A percentile compares a stretch with the other conserved stretches of the same genome.
Evolutionary conservation across 2,888 invertebrate species (phyloP).

Genomic region (Gerris lacustris): DNA sequence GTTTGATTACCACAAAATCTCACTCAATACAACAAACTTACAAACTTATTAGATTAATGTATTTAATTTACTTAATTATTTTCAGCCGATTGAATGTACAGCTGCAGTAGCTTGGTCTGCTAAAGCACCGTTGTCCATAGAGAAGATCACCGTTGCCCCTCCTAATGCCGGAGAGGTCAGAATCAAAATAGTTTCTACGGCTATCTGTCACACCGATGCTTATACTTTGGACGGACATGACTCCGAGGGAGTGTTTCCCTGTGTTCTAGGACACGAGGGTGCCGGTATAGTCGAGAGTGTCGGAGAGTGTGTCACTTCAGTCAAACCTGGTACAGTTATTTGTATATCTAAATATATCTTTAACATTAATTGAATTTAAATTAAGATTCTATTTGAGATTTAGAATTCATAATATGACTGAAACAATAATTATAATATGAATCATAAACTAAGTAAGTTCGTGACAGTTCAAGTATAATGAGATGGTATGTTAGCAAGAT

Average conservation of each 20-base stretch:
- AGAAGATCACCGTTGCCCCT: slow-evolving; percentile 85
- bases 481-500: too few species aligned
- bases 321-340: slow-evolving; percentile 54
- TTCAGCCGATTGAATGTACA: slow-evolving; percentile 70
- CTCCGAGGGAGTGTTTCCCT: slow-evolving; percentile 84
- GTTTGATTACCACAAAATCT: too few species aligned
- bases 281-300: slow-evolving; percentile 39
- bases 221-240: slow-evolving; percentile 79
- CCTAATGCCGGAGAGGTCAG: slow-evolving; percentile 88
- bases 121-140: slow-evolving; percentile 75
- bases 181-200: slow-evolving; percentile 64
- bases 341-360: not conserved
- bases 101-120: slow-evolving; percentile 97
- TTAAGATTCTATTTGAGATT: too few species aligned
- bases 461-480: too few species aligned
- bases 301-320: slow-evolving; percentile 44
- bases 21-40: too few species aligned
- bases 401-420: too few species aligned
- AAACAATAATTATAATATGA: too few species aligned
- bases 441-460: too few species aligned
- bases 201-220: slow-evolving; percentile 85
- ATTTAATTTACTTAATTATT: not conserved
- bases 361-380: too few species aligned
- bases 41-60: too few species aligned
- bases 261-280: slow-evolving; percentile 92